Conservation (phyloP, 2,113 vertebrate species). For the Neopipo cinnamomea region DNA sequence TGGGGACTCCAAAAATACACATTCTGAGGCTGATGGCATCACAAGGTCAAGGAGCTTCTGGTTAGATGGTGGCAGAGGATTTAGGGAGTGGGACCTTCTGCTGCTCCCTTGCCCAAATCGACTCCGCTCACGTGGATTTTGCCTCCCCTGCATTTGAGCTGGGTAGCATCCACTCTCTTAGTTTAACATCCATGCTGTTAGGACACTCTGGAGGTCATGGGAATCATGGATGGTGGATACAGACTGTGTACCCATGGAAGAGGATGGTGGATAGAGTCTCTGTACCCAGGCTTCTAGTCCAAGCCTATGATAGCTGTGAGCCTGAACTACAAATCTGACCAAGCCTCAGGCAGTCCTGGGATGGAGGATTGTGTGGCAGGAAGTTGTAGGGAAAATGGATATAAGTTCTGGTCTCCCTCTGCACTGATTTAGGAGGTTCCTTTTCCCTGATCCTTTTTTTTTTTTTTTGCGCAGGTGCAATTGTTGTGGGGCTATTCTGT, state of each 20-base stretch:
- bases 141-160: not conserved
- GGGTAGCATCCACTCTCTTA: not conserved
- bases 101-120: not conserved
- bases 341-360: not conserved
- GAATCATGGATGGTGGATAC: not conserved
- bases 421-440: not conserved
- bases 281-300: not conserved
- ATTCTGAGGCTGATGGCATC: not conserved
- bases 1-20: not conserved
- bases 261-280: not conserved
- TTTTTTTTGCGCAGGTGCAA: not conserved
- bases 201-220: not conserved
- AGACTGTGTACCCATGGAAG: not conserved
- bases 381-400: not conserved
- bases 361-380: not conserved
- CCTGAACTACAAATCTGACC: not conserved
- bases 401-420: not conserved
- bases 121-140: not conserved
- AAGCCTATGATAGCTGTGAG: not conserved
- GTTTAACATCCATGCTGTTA: not conserved
- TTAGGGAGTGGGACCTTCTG: not conserved
- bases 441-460: not conserved
- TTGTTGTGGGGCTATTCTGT: not conserved
- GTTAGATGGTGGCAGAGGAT: not conserved
- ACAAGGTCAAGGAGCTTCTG: not conserved